Conservation (phyloP, 1,140 invertebrate species). For the Caerostris extrusa region DNA sequence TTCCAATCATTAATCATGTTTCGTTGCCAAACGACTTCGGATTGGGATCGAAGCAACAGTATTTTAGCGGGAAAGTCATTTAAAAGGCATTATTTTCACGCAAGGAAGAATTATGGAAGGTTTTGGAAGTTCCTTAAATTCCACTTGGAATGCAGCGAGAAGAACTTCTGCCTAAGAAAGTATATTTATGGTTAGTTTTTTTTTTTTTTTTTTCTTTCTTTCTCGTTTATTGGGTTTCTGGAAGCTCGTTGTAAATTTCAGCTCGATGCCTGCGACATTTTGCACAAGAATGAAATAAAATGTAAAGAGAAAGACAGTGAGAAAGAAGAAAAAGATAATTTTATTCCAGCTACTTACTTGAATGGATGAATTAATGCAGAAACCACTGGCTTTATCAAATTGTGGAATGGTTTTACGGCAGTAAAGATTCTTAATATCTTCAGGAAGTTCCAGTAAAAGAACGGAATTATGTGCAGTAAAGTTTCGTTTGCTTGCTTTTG, state of each 20-base stretch:
- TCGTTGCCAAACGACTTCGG: slow-evolving; percentile 1
- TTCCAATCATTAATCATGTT: slow-evolving; percentile 21
- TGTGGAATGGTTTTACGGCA: slow-evolving; percentile 6
- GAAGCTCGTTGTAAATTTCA: slow-evolving; percentile 39
- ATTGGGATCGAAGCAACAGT: slow-evolving; percentile 32
- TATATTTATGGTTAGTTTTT: slow-evolving; percentile 15
- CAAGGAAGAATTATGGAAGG: slow-evolving; percentile 44
- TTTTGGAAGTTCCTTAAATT: slow-evolving; percentile 46
- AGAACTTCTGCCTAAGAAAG: not conserved
- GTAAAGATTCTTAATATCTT: not conserved
- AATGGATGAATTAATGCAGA: not conserved
- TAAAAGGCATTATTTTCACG: slow-evolving; percentile 64
- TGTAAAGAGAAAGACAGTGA: not conserved
- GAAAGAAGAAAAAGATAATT: not conserved
- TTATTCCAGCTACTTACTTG: slow-evolving; percentile 18
- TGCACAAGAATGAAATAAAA: slow-evolving; percentile 1
- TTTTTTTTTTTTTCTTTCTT: slow-evolving; percentile 1
- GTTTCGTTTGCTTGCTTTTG: not conserved
- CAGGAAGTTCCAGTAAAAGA: not conserved
- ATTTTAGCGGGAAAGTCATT: slow-evolving; percentile 54
- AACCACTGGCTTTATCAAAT: slow-evolving; percentile 27
- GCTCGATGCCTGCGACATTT: not conserved
- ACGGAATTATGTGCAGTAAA: not conserved
- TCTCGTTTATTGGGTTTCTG: slow-evolving; percentile 31
- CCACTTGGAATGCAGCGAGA: slow-evolving; percentile 45